Evolutionary conservation across 1,140 invertebrate genomes (phyloP).

Genomic region (Chymomyza costata): DNA sequence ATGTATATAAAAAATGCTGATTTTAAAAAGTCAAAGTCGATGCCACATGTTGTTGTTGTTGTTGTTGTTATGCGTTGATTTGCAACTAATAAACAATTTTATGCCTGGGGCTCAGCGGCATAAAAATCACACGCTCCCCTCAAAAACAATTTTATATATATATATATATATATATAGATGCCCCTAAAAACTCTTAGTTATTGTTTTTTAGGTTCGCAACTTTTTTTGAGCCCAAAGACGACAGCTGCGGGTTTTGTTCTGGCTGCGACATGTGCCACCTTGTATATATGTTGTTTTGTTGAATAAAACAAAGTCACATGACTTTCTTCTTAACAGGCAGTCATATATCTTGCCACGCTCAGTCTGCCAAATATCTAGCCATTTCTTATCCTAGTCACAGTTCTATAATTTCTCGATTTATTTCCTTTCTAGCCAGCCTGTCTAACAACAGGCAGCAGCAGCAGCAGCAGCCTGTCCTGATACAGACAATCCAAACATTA

Average conservation of each 20-base stretch:
- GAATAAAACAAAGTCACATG: constrained; percentile 11
- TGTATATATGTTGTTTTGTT: constrained; percentile 24
- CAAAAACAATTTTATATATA: too few species aligned
- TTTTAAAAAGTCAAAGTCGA: constrained; percentile 56
- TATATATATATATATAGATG: too few species aligned
- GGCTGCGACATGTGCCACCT: constrained; percentile 57
- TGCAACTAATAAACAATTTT: constrained; percentile 67
- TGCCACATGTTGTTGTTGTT: constrained; percentile 18
- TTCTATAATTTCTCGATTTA: constrained; percentile 74
- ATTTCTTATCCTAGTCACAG: constrained; percentile 73
- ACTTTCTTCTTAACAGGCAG: constrained; percentile 54
- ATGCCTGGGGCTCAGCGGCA: too few species aligned
- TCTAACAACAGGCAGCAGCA: constrained; percentile 32
- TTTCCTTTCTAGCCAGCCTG: too few species aligned
- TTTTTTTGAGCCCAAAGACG: constrained; percentile 44
- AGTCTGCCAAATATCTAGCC: constrained; percentile 53
- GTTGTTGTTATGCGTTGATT: constrained; percentile 58
- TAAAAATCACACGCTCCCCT: too few species aligned
- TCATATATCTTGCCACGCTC: constrained; percentile 64
- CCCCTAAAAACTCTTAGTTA: constrained; percentile 35
- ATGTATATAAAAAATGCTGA: constrained; percentile 50
- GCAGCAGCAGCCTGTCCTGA: constrained; percentile 51
- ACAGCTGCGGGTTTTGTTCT: constrained; percentile 57
- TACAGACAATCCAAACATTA: constrained; percentile 73
- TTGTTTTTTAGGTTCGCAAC: constrained; percentile 44